Conservation (phyloP, 2,113 vertebrate genomes). For the Chloropsis hardwickii region DNA sequence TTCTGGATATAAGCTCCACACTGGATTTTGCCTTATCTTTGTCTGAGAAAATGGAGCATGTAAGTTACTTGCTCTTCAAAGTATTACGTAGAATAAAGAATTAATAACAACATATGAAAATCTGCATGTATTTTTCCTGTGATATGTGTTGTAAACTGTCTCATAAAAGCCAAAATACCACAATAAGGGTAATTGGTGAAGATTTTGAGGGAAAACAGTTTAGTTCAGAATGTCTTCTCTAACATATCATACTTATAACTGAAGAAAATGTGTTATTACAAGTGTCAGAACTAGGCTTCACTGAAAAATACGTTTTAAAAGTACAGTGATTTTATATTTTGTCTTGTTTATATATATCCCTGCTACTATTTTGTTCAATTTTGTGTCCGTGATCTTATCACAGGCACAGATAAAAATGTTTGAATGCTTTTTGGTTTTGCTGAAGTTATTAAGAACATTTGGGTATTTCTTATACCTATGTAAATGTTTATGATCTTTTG, state of each 20-base stretch:
- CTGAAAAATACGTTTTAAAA: not conserved
- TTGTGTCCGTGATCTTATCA: not conserved
- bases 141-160: not conserved
- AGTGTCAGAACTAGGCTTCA: not conserved
- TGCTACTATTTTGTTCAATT: not conserved
- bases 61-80: not conserved
- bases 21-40: not conserved
- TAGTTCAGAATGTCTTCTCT: not conserved
- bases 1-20: too few species aligned
- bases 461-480: not conserved
- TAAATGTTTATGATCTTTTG: not conserved
- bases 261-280: not conserved
- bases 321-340: not conserved
- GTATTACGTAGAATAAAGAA: not conserved
- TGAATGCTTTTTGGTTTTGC: not conserved
- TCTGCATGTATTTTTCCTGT: not conserved
- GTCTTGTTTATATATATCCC: not conserved
- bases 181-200: not conserved
- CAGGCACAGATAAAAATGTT: not conserved
- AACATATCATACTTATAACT: not conserved
- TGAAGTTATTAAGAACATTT: not conserved
- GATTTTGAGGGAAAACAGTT: not conserved
- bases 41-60: not conserved
- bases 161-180: not conserved
- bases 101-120: not conserved